phyloP scores from a whole-genome alignment of 2,113 vertebrate species.

The Chamaea fasciata region DNA sequence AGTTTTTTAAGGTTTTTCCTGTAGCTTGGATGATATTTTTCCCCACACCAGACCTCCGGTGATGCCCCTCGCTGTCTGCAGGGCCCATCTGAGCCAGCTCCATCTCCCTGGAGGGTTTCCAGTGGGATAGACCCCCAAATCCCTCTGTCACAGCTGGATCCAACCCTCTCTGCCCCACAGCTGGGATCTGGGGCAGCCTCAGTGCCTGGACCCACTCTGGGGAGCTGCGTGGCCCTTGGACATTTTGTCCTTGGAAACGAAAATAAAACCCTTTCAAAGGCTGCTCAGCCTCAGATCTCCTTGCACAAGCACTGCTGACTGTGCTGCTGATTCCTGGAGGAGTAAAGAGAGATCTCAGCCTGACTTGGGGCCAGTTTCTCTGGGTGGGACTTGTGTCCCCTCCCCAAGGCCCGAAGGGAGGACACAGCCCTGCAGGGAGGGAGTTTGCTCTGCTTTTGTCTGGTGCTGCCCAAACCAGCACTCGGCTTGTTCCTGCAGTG shows the following conservation, averaged over 20 bases:
- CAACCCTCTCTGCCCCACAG: not conserved
- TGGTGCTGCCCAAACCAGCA: not conserved
- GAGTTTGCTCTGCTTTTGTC: accelerated
- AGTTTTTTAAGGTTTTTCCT: not conserved
- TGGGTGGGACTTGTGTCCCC: not conserved
- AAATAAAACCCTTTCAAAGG: not conserved
- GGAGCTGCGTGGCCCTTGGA: not conserved
- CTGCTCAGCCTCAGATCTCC: not conserved
- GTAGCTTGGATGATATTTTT: accelerated
- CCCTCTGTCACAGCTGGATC: not conserved
- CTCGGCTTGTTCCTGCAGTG: accelerated
- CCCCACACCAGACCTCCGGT: accelerated
- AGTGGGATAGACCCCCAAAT: not conserved
- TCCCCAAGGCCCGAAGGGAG: not conserved
- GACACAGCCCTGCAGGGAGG: not conserved
- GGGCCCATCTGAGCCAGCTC: not conserved
- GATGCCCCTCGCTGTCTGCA: not conserved
- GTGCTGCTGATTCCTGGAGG: not conserved
- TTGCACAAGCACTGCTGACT: accelerated
- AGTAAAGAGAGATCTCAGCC: not conserved
- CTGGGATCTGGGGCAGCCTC: not conserved
- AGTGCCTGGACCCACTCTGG: accelerated
- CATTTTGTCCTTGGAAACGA: not conserved
- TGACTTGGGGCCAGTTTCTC: not conserved
- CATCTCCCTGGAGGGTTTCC: not conserved